Percentiles rank a stretch among this genome's conserved stretches.
Evolutionary conservation across 2,888 invertebrate species (phyloP).

Genomic region (Syritta pipiens): DNA sequence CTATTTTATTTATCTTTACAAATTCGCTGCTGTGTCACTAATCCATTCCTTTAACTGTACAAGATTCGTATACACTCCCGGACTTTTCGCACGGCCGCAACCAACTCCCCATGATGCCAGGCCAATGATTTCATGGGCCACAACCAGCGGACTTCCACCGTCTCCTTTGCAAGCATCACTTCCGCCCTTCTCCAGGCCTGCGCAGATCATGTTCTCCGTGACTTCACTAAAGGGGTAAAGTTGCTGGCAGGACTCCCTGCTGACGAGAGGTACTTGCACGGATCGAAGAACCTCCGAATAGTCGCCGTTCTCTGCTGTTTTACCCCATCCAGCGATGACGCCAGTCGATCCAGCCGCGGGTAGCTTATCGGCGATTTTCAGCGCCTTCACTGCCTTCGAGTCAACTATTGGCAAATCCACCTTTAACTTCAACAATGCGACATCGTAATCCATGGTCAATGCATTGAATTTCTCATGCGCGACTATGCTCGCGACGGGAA

Average conservation of each 20-base stretch:
- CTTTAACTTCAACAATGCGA: constrained; percentile 79
- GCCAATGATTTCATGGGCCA: constrained; percentile 56
- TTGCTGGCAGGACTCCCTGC: constrained; percentile 21
- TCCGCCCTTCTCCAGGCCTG: constrained; percentile 44
- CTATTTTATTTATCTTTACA: background rate
- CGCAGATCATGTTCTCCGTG: constrained; percentile 59
- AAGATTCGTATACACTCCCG: constrained; percentile 70
- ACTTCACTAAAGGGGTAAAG: constrained; percentile 10
- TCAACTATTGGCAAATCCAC: constrained; percentile 79
- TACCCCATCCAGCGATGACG: constrained; percentile 76
- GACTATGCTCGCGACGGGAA: constrained; percentile 72
- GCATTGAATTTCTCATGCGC: constrained; percentile 71
- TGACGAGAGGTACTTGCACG: constrained; percentile 2
- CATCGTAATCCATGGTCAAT: constrained; percentile 74
- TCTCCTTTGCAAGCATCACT: constrained; percentile 67
- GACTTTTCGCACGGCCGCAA: constrained; percentile 63
- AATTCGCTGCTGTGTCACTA: background rate
- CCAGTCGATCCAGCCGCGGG: constrained; percentile 73
- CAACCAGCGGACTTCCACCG: constrained; percentile 68
- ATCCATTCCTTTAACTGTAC: constrained; percentile 43
- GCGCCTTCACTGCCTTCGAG: constrained; percentile 74
- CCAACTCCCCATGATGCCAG: constrained; percentile 70
- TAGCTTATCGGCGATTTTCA: constrained; percentile 72
- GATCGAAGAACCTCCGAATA: constrained; percentile 24
- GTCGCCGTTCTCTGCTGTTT: constrained; percentile 11